Base-by-base conservation (phyloP, 2,888 invertebrate genomes). In the Empis livida region DNA sequence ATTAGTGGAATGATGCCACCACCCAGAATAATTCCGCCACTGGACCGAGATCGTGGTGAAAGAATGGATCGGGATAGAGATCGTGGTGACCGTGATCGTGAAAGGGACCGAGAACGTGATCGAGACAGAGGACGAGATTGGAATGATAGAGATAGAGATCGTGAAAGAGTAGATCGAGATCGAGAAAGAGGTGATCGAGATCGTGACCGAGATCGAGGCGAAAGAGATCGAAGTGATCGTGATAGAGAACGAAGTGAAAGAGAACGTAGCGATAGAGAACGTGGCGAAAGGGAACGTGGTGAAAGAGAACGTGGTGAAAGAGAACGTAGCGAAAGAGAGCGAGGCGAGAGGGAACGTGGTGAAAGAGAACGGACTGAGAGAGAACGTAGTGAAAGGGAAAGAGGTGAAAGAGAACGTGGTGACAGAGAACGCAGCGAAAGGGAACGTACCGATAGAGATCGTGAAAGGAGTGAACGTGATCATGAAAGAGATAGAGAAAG, bases 101-200 rank as follows among this genome's bases (percentile, higher is more conserved):
- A 56, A 30, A 51, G 57, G 42, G 62, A 53, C 13, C 46, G 50
- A 42, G 70, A 66, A 3, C 59, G 64, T 13, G 67, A 66, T 5
- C 58, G 61, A 49, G 64, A 62, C 2, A 55, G 58, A 23, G 61
- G 61, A 20, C 56, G 59, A 35, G 57, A 57, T 14, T 51, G 56
- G 20, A 54, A 57, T 23, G 55, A 57, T 6, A 53, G 55, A 14
- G 61, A 58, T 15, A 57, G 60, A 3, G 64, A 63, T 63, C 71
- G 44, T 59, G 72, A 42, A 63, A 66, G 47, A 43, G 53, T 54
- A 16, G 71, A 72, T 11, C 59, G 67, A 49, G 57, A 50, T 2
- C 52, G 61, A 2, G 65, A 65, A 16, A 64, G 71, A 52, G 15
- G 43, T 15, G 20, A 31, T 58, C 72, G 38, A 73, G 46, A 75